Base-by-base conservation (phyloP, 2,888 invertebrate species). In the Hyalella azteca region DNA sequence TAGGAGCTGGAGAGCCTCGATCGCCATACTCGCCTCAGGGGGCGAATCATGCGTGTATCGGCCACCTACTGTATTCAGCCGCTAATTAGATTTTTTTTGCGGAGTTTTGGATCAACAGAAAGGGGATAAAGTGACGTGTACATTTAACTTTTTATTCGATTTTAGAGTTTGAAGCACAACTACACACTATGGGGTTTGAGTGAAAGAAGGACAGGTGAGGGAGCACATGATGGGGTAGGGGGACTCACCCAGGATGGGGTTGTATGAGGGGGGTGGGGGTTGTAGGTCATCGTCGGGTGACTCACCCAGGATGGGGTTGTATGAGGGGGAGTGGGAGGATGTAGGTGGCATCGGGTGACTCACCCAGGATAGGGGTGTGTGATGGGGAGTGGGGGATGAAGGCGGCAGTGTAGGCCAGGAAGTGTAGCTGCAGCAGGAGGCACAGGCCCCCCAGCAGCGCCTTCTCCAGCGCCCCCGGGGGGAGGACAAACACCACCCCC, bases 301-400 rank as follows among this genome's bases (percentile, higher is more conserved):
- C 77, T 66, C 48, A 80, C 80, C 78, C 3, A 80, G 60, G 9
- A 80, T 60, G 19, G 80, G 80, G 19, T 77, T 80, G 50, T 80
- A 78, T 2, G 77, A 73, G n/a, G 80, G 77, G 7, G 80, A 39
- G 78, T 80, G 80, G 36, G 54, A n/a, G 54, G 49, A 80, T 80
- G 22, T 41, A 41, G 7, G 48, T 60, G 73, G 78, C 45, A n/a
- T n/a, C n/a, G n/a, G n/a, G n/a, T n/a, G n/a, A 54, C 77, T 66
- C 48, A 80, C 80, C 78, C 3, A 80, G 60, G 9, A 80, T 60
- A n/a, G 80, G 80, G 19, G 80, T 80, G 50, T 80, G 80, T 2
- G 77, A 73, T 11, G 80, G 77, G 7, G 80, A 39, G 78, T 80
- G 80, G 36, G 54, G 54, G 49, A 80, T 80, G 22, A 32, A 41